Conservation (phyloP, 2,888 invertebrate genomes). For the Apotomis turbidana region DNA sequence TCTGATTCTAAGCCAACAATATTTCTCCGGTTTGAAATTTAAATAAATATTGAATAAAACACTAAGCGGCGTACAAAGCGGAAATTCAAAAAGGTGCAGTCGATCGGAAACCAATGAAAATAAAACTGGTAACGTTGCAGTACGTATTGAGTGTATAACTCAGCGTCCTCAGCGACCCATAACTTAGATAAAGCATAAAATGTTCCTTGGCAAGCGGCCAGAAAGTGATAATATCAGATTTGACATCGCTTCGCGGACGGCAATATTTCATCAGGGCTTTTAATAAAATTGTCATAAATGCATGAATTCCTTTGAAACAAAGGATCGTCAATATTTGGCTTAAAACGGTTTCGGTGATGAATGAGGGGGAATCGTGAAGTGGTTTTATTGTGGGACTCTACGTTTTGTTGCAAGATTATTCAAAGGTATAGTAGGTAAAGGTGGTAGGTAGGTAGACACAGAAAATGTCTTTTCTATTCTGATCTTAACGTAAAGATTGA, state of each 20-base stretch:
- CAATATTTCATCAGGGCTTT: constrained; percentile 25
- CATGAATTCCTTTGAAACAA: constrained; percentile 31
- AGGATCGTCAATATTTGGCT: constrained; percentile 22
- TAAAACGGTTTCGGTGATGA: constrained; percentile 6
- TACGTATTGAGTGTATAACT: no score
- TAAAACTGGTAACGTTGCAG: not conserved
- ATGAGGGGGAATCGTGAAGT: not conserved
- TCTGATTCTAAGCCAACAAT: no score
- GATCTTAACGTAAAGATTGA: no score
- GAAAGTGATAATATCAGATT: constrained; percentile 30
- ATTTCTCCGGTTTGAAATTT: no score
- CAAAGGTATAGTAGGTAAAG: not conserved
- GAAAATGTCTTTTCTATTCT: no score
- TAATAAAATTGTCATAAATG: constrained; percentile 35
- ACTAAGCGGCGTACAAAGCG: not conserved
- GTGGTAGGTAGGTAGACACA: no score
- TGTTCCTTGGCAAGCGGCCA: constrained; percentile 29
- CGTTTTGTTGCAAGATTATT: not conserved
- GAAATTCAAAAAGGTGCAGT: not conserved
- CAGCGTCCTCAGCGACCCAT: not conserved
- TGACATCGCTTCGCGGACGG: constrained; percentile 14
- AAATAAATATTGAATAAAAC: not conserved
- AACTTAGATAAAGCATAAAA: constrained; percentile 21
- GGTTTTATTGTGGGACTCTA: not conserved
- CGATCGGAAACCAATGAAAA: constrained; percentile 6